A percentile compares a stretch with the other conserved stretches of the same genome.
Evolutionary conservation across 2,888 invertebrate genomes (phyloP).

Genomic region (Caenorhabditis sp.): DNA sequence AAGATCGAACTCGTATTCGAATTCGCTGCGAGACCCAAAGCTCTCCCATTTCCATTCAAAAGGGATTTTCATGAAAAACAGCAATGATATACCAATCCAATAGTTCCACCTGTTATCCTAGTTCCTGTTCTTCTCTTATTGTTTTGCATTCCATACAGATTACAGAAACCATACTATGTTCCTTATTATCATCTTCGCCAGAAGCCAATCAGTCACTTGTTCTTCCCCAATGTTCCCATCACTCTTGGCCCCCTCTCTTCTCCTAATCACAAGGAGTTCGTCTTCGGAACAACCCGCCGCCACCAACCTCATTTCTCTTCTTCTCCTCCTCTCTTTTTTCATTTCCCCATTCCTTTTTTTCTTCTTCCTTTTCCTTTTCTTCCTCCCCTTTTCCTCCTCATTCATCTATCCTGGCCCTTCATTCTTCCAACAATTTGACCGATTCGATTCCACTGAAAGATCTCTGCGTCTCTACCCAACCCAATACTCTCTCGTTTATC

Average conservation of each 20-base stretch:
- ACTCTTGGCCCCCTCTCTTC: neutral
- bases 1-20: too few relatives aligned
- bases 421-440: conserved; percentile 41
- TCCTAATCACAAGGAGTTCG: conserved; percentile 31
- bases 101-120: too few relatives aligned
- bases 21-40: too few relatives aligned
- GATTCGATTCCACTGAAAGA: conserved; percentile 39
- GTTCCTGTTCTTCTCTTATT: too few relatives aligned
- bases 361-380: conserved; percentile 9
- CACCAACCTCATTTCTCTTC: conserved; percentile 32
- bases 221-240: neutral
- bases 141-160: too few relatives aligned
- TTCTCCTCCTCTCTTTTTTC: conserved; percentile 14
- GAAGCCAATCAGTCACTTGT: too few relatives aligned
- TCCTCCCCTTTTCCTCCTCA: conserved; percentile 15
- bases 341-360: conserved; percentile 26
- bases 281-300: conserved; percentile 1
- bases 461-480: conserved; percentile 2
- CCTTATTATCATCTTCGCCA: too few relatives aligned
- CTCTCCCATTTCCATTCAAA: too few relatives aligned
- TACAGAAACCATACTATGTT: too few relatives aligned
- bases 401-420: conserved; percentile 27
- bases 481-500: conserved; percentile 1
- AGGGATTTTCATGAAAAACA: too few relatives aligned
- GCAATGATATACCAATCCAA: too few relatives aligned